Conservation (phyloP, 2,113 vertebrate genomes). For the Cyprinodon tularosa region DNA sequence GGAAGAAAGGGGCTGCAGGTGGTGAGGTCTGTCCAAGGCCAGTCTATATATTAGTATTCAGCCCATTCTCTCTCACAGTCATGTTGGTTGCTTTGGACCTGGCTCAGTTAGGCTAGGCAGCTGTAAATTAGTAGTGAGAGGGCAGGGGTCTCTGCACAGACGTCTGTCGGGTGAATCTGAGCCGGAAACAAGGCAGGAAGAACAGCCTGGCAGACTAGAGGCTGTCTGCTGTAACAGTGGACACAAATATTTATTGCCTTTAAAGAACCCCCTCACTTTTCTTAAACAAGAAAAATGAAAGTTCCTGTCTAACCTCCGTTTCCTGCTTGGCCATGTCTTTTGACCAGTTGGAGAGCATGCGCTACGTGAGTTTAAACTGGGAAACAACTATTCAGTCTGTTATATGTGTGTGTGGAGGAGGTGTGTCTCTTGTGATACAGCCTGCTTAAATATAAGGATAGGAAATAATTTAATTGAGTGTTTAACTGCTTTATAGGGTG, state of each 20-base stretch:
- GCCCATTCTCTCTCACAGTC: slow-evolving; percentile 17
- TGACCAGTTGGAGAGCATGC: no score
- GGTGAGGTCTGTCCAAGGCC: slow-evolving; percentile 42
- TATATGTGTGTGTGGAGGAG: not conserved
- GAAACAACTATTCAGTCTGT: not conserved
- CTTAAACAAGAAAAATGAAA: no score
- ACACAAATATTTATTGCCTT: not conserved
- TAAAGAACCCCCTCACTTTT: no score
- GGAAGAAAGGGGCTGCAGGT: slow-evolving; percentile 50
- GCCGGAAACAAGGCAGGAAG: slow-evolving; percentile 22
- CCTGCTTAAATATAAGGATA: no score
- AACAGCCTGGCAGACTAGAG: slow-evolving; percentile 9
- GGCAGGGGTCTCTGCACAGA: slow-evolving; percentile 38
- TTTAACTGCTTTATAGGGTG: no score
- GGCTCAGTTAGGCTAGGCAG: slow-evolving; percentile 48
- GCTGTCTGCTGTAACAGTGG: slow-evolving; percentile 19
- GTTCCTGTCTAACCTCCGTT: no score
- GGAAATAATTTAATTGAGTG: no score
- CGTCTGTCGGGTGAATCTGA: slow-evolving; percentile 46
- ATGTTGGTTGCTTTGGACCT: slow-evolving; percentile 8
- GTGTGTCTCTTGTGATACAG: not conserved
- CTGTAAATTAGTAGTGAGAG: slow-evolving; percentile 51
- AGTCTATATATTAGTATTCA: slow-evolving; percentile 49
- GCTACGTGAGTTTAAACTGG: not conserved
- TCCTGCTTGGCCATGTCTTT: no score